A percentile compares a stretch with the other conserved stretches of the same genome.
Evolutionary conservation across 2,113 vertebrate genomes (phyloP).

Genomic region (Gopherus evgoodei): DNA sequence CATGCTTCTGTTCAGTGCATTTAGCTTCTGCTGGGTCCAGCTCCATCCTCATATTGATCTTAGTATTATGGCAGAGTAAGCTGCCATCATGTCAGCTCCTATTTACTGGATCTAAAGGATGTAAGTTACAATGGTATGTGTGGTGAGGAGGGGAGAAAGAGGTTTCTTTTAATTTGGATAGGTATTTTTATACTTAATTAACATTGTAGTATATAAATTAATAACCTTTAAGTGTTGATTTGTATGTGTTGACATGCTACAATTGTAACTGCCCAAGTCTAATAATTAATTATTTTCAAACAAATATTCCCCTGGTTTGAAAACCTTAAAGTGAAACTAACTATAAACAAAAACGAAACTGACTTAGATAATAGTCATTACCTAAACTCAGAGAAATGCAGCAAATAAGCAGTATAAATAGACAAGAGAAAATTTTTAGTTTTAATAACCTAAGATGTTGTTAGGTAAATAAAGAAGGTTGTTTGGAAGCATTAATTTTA

Average conservation of each 20-base stretch:
- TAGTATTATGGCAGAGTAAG: background rate
- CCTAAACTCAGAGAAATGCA: background rate
- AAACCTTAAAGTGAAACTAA: background rate
- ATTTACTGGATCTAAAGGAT: background rate
- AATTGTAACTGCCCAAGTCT: background rate
- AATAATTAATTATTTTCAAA: background rate
- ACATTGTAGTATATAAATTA: background rate
- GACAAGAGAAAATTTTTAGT: background rate
- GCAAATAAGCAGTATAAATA: background rate
- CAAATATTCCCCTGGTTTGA: background rate
- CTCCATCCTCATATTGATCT: constrained; percentile 19
- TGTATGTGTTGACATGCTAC: background rate
- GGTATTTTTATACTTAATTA: background rate
- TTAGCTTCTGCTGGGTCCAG: background rate
- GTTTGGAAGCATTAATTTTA: background rate
- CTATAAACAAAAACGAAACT: background rate
- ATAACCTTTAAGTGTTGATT: background rate
- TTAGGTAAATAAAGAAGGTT: background rate
- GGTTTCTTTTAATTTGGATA: background rate
- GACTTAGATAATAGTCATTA: background rate
- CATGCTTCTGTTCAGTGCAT: background rate
- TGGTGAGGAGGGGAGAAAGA: background rate
- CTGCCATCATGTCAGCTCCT: background rate
- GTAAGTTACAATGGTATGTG: background rate
- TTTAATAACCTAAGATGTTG: background rate